phyloP scores from a whole-genome alignment of 2,797 vertebrate species.

The Simalia tracyae region DNA sequence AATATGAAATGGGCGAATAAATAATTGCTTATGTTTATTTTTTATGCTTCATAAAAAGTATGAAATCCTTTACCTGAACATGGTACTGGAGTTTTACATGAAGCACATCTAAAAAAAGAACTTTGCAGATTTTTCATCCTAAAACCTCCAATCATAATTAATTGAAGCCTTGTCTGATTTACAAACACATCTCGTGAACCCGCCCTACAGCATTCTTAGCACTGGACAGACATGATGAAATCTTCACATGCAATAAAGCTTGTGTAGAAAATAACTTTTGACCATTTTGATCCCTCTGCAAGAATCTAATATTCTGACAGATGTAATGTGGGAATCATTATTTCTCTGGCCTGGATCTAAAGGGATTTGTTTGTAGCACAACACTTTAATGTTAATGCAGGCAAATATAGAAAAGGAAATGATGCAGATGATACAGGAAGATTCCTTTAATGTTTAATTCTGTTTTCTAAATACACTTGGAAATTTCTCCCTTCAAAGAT shows the following conservation, averaged over 20 bases:
- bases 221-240: neutral
- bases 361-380: conserved; percentile 12
- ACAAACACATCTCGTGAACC: neutral
- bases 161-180: neutral
- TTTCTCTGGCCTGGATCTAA: neutral
- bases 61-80: neutral
- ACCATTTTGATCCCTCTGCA: neutral
- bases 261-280: neutral
- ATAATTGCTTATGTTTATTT: neutral
- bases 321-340: neutral
- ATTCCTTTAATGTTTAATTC: neutral
- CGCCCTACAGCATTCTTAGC: neutral
- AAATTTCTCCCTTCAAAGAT: neutral
- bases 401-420: neutral
- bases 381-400: conserved; percentile 19
- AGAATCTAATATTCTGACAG: conserved; percentile 12
- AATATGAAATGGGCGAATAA: neutral
- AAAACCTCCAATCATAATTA: conserved; percentile 10
- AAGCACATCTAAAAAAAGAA: conserved; percentile 2
- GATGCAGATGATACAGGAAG: fast-evolving
- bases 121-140: neutral
- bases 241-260: neutral
- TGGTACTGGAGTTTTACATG: neutral
- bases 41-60: neutral
- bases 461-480: neutral